phyloP scores from a whole-genome alignment of 2,797 vertebrate species.

The Darevskia nairensis region DNA sequence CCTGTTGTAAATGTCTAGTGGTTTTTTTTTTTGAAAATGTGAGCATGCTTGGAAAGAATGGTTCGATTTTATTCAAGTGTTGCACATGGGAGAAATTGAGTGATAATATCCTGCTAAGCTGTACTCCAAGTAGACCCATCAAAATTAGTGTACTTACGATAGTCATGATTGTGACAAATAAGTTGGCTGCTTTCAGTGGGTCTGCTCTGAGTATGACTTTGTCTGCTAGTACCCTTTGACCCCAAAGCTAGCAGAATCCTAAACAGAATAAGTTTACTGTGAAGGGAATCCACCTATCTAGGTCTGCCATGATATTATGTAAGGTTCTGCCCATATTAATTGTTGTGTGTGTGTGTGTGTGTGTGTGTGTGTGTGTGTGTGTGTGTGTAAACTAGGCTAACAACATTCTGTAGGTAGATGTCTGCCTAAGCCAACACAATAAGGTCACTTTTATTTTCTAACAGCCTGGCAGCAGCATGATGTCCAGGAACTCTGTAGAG shows the following conservation, averaged over 20 bases:
- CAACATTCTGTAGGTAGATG: neutral
- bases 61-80: neutral
- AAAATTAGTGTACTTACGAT: too few relatives aligned
- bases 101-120: too few relatives aligned
- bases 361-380: too few relatives aligned
- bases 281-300: too few relatives aligned
- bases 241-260: neutral
- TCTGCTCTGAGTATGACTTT: too few relatives aligned
- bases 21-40: neutral
- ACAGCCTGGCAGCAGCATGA: constrained; percentile 99
- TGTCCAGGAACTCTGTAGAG: constrained; percentile 97
- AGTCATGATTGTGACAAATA: too few relatives aligned
- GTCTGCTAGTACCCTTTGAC: neutral
- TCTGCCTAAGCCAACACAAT: constrained; percentile 51
- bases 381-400: neutral
- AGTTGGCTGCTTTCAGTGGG: too few relatives aligned
- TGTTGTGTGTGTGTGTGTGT: too few relatives aligned
- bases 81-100: neutral
- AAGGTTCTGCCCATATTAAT: too few relatives aligned
- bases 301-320: too few relatives aligned
- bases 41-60: neutral
- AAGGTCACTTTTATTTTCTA: constrained; percentile 65
- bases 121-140: too few relatives aligned
- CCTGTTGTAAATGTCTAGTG: neutral
- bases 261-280: neutral